Evolutionary conservation across 2,888 invertebrate genomes (phyloP), one percentile per base, ranked within the genome.

Genomic region (Melanophora roralis): DNA sequence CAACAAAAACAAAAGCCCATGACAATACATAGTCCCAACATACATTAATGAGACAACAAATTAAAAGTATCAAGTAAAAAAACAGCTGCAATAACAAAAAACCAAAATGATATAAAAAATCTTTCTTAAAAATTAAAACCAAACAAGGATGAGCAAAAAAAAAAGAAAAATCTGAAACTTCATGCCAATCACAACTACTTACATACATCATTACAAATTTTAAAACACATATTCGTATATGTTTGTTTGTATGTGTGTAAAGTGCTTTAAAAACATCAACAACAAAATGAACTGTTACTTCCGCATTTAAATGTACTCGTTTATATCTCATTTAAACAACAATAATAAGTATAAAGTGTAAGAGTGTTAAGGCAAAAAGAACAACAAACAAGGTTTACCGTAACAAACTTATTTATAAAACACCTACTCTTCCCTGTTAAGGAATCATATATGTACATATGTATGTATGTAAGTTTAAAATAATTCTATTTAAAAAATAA

Each of bases 401-500:
- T 59, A 59, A 59, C 59, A 43, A 0, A 27, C 12, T 4, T 27
- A 43, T 19, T 12, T 21, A 49, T 12, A 45, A 45, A 9, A 9
- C 21, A 9, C 40, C 21, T 14, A 40, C 27, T 16, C 49, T n/a
- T n/a, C n/a, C n/a, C n/a, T n/a, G n/a, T n/a, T n/a, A n/a, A n/a
- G n/a, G n/a, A n/a, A n/a, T n/a, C n/a, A n/a, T n/a, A n/a, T n/a
- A n/a, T n/a, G n/a, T n/a, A n/a, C n/a, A n/a, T n/a, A n/a, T n/a
- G n/a, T n/a, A n/a, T n/a, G 8, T 11, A n/a, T 21, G 21, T 49
- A 4, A 23, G n/a, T n/a, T n/a, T n/a, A 49, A 49, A 49, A 55
- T 69, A 81, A 82, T 78, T 82, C 72, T 73, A 5, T 27, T 27
- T 12, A 68, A 71, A 78, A n/a, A n/a, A n/a, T n/a, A n/a, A 77